A percentile compares a stretch with the other conserved stretches of the same genome.
phyloP scores from a whole-genome alignment of 2,888 invertebrate species.

The Chymomyza amoena region DNA sequence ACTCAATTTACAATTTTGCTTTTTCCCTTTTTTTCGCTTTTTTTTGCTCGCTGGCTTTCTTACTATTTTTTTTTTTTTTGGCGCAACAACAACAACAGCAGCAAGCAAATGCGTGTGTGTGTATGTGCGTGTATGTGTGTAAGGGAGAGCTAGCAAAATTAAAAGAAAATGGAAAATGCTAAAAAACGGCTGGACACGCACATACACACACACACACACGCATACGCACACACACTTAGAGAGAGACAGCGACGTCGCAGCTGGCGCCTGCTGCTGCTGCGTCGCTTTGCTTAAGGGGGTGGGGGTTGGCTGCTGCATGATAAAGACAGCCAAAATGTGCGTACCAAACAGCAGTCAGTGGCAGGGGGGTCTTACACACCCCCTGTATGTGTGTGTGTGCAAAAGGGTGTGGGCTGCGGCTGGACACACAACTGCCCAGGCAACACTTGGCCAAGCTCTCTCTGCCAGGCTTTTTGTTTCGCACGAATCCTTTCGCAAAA shows the following conservation, averaged over 20 bases:
- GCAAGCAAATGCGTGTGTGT: slow-evolving; percentile 1
- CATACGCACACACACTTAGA: background rate
- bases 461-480: slow-evolving; percentile 58
- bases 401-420: background rate
- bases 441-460: slow-evolving; percentile 16
- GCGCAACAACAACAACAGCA: background rate
- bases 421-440: slow-evolving; percentile 52
- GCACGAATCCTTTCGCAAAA: slow-evolving; percentile 66
- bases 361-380: slow-evolving; percentile 1
- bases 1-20: slow-evolving; percentile 73
- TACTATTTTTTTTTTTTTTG: slow-evolving; percentile 23
- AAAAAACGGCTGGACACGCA: slow-evolving; percentile 51
- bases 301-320: slow-evolving; percentile 43
- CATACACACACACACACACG: background rate
- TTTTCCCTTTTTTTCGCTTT: slow-evolving; percentile 40
- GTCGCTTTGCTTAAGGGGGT: background rate
- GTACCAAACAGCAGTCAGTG: slow-evolving; percentile 35
- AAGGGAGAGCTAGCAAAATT: slow-evolving; percentile 56
- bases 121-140: slow-evolving; percentile 17
- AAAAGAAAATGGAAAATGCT: slow-evolving; percentile 73
- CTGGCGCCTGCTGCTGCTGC: slow-evolving; percentile 3
- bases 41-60: background rate
- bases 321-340: slow-evolving; percentile 68
- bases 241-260: slow-evolving; percentile 16
- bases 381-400: background rate